Percentiles rank a stretch among this genome's conserved stretches.
phyloP scores from a whole-genome alignment of 2,888 invertebrate species.

The Brenthis ino region DNA sequence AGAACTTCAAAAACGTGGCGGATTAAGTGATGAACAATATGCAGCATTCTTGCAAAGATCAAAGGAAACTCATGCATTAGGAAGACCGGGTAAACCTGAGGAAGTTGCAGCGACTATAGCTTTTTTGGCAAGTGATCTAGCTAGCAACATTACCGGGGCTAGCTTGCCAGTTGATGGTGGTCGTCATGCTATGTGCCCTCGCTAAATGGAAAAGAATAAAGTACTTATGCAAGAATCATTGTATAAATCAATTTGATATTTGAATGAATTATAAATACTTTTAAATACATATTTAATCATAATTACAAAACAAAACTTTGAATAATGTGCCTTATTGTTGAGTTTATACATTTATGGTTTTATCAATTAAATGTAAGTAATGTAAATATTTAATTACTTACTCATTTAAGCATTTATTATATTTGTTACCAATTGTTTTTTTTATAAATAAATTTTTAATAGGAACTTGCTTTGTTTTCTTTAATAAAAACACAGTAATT shows the following conservation, averaged over 20 bases:
- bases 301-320: not conserved
- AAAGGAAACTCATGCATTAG: conserved; percentile 95
- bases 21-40: conserved; percentile 92
- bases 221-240: not conserved
- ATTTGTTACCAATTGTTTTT: conserved; percentile 14
- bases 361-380: conserved; percentile 1
- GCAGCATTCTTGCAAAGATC: conserved; percentile 91
- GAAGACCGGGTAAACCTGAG: conserved; percentile 90
- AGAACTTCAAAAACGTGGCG: conserved; percentile 92
- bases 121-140: conserved; percentile 93
- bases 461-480: not conserved
- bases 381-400: not conserved
- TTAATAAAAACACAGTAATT: not conserved
- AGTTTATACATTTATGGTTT: not conserved
- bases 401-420: conserved; percentile 21
- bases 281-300: not conserved
- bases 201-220: conserved; percentile 73
- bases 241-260: not conserved
- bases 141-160: conserved; percentile 95
- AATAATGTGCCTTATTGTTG: conserved; percentile 16
- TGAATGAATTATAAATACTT: not conserved
- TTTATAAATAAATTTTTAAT: conserved; percentile 15
- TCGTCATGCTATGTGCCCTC: conserved; percentile 95
- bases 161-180: conserved; percentile 97
- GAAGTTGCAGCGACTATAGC: conserved; percentile 96